Base-by-base conservation (phyloP, 2,797 vertebrate genomes). In the Yasuhikotakia modesta region DNA sequence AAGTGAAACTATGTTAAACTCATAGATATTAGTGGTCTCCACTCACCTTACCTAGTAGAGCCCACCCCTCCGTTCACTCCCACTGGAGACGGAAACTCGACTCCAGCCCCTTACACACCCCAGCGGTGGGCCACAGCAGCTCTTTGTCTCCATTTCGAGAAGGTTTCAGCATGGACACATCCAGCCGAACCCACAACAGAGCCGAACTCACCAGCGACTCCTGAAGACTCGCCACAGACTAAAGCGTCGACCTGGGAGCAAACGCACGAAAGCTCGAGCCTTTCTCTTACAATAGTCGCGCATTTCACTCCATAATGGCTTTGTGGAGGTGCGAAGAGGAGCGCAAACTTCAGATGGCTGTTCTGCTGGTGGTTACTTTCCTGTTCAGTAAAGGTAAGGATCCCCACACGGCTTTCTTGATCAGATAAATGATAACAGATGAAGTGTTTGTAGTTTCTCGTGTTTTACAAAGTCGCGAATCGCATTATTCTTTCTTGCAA, bases 331-430 rank as follows among this genome's bases (percentile, higher is more conserved):
- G 46, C 13, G 50, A 21, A n/a, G 48, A 17, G 45, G 19, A 65
- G 35, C 55, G 43, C 19, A 32, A 50, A 53, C 57, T 4, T 16
- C 1, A 22, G 8, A 52, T 8, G 61, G 10, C 2, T 19, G 63
- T 76, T 55, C 64, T 71, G 48, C 13, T 73, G 17, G 46, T 79
- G 24, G 8, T 78, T 27, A 61, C 68, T 39, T 39, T 39, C 21
- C 45, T 86, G 45, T 30, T 81, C 24, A 24, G 52, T n/a, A 27
- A 80, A 81, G 83, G 83, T 84, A 81, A 76, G 68, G 60, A n/a
- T 5, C n/a, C 8, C n/a, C 35, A 39, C 6, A 39, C 5, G 35
- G 5, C 6, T 39, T 39, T 39, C 35, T 39, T 8, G 0, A 39
- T 8, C 35, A 39, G 35, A 6, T 39, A 39, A 6, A 39, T 39